Evolutionary conservation across 2,113 vertebrate species (phyloP).

Genomic region (Grallaria varia): DNA sequence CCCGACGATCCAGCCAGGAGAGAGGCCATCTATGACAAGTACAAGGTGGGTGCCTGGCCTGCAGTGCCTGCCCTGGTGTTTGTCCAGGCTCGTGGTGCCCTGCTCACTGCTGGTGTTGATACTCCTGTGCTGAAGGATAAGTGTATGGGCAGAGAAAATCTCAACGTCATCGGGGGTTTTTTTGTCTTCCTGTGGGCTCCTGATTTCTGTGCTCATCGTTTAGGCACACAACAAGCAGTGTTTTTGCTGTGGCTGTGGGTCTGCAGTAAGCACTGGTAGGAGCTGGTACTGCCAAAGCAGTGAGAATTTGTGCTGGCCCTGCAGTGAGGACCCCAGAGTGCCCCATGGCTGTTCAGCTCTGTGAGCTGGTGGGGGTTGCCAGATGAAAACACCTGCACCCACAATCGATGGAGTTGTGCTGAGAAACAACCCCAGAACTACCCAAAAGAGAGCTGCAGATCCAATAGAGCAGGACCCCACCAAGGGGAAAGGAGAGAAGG

Average conservation of each 20-base stretch:
- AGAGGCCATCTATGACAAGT: conserved; percentile 84
- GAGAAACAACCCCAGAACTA: background rate
- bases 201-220: accelerated
- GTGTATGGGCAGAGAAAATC: background rate
- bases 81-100: too few relatives aligned
- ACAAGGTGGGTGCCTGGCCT: conserved; percentile 76
- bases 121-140: background rate
- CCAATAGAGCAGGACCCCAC: background rate
- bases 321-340: background rate
- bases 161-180: background rate
- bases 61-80: background rate
- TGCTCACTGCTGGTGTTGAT: accelerated
- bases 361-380: background rate
- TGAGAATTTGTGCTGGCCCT: accelerated
- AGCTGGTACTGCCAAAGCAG: background rate
- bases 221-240: background rate
- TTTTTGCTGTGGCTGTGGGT: background rate
- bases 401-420: accelerated
- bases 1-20: conserved; percentile 75
- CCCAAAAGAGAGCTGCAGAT: background rate
- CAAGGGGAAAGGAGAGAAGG: background rate
- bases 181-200: background rate
- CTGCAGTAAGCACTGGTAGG: background rate
- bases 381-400: background rate
- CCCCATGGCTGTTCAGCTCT: background rate